A percentile compares a stretch with the other conserved stretches of the same genome.
phyloP scores from a whole-genome alignment of 2,888 invertebrate genomes.

The Cosmia pyralina region DNA sequence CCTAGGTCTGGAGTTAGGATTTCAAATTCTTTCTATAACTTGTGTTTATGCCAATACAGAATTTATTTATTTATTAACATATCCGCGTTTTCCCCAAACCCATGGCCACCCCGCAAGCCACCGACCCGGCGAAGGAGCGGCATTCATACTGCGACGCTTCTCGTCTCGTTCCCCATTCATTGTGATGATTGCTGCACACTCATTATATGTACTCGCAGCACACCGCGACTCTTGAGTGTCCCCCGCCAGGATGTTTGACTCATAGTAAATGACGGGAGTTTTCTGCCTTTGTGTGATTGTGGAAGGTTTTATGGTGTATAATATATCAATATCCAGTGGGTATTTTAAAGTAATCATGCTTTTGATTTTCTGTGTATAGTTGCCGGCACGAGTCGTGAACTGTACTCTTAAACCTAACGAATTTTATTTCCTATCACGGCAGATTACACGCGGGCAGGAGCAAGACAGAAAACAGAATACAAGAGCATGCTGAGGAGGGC shows the following conservation, averaged over 20 bases:
- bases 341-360: background rate
- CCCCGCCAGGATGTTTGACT: constrained; percentile 62
- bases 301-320: background rate
- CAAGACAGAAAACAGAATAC: too few species aligned
- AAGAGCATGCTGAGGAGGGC: too few species aligned
- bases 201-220: constrained; percentile 75
- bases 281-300: constrained; percentile 38
- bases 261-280: constrained; percentile 46
- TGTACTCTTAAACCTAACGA: too few species aligned
- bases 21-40: too few species aligned
- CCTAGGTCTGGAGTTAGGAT: too few species aligned
- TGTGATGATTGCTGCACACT: constrained; percentile 87
- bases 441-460: too few species aligned
- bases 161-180: constrained; percentile 82
- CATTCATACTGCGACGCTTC: constrained; percentile 79
- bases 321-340: background rate
- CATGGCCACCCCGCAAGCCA: constrained; percentile 42
- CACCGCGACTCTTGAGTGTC: constrained; percentile 57
- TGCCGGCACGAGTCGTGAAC: too few species aligned
- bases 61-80: background rate
- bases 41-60: too few species aligned
- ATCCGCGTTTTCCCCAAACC: background rate
- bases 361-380: background rate
- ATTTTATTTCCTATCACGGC: too few species aligned
- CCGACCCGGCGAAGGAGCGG: constrained; percentile 71